Base-by-base conservation (phyloP, 2,113 vertebrate species). In the Ornithorhynchus anatinus region DNA sequence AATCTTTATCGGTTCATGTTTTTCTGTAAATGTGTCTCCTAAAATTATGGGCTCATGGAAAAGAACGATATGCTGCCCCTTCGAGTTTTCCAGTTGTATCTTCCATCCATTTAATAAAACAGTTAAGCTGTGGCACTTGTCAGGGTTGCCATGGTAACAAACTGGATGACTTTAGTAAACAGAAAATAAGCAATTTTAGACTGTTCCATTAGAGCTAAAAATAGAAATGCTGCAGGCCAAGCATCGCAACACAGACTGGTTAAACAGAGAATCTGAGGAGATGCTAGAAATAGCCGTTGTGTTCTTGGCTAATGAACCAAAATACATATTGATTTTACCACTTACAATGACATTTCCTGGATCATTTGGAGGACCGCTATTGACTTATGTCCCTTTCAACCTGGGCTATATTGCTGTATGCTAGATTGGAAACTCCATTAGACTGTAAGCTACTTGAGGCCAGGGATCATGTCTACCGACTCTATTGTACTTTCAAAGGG, bases 101-200 rank as follows among this genome's bases (percentile, higher is more conserved):
- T 91, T 90, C 74, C 75, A 86, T 85, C 90, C 76, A 86, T 88
- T 90, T 93, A 91, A 89, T 88, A 90, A 90, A 91, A 89, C 82
- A 89, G 84, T 91, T 91, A 81, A 84, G 79, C 88, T 81, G 73
- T 82, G 86, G 80, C 85, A 86, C 89, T 91, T 89, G 88, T 86
- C 88, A 81, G 44, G 48, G 92, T 94, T 93, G 70, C 92, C 88
- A 92, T 94, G 84, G 92, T 80, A 91, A 94, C 94, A 87, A 89
- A 89, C 61, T 53, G 81, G 89, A 85, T 84, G 76, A 89, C 89
- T 92, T 94, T 90, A 91, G 89, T 94, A 94, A 94, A 94, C 88
- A 93, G 90, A 94, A 94, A 93, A 93, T 91, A 94, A 91, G 87
- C 92, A 91, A 93, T 93, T 91, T 92, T 91, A 89, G 88, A 79